phyloP scores from a whole-genome alignment of 1,140 invertebrate species.

The Calycopis cecrops region DNA sequence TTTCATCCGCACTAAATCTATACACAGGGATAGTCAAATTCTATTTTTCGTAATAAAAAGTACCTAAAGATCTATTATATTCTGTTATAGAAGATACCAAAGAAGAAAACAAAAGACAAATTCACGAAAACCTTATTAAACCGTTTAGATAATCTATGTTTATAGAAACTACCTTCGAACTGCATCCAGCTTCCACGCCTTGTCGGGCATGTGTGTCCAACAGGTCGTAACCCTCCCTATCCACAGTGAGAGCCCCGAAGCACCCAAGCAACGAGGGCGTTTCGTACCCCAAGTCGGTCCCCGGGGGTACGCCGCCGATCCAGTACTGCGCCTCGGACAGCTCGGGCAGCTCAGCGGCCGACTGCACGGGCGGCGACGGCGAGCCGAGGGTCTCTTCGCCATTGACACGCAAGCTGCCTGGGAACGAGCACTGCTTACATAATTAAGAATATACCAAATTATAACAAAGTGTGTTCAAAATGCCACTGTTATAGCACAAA shows the following conservation, averaged over 20 bases:
- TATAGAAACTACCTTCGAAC: conserved; percentile 79
- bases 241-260: conserved; percentile 86
- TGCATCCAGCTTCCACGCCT: conserved; percentile 86
- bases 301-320: conserved; percentile 88
- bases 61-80: no score
- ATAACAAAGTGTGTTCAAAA: no score
- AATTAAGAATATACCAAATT: not conserved
- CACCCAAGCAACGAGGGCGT: conserved; percentile 84
- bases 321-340: conserved; percentile 80
- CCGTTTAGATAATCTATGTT: no score
- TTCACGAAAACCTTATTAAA: no score
- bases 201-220: conserved; percentile 80
- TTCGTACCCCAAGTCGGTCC: conserved; percentile 47
- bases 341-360: conserved; percentile 78
- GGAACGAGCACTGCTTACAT: conserved; percentile 41
- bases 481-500: no score
- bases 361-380: conserved; percentile 76
- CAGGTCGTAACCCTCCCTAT: conserved; percentile 77
- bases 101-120: no score
- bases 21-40: no score
- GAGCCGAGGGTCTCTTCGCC: conserved; percentile 81
- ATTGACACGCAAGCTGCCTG: conserved; percentile 81
- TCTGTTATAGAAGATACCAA: no score
- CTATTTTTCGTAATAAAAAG: no score
- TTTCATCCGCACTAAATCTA: no score